Percentiles rank a stretch among this genome's conserved stretches.
These are phyloP conservation scores for Craterocephalus amniculus DNA, from an alignment of 2,797 vertebrate genomes.

Conservation along the genomic window DNA sequence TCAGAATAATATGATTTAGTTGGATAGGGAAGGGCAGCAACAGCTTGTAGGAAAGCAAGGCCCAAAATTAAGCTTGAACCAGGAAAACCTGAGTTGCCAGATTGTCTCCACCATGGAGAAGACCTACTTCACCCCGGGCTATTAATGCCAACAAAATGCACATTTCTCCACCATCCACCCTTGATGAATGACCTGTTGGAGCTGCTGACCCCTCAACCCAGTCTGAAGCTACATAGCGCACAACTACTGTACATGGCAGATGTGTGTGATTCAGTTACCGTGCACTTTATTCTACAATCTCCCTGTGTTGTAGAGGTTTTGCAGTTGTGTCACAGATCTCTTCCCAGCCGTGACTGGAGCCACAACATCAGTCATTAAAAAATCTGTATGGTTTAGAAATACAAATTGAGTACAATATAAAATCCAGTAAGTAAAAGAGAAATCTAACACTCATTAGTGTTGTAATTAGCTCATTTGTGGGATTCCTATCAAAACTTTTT, in stretches of 20 bases:
- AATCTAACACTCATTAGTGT: slow-evolving; percentile 1
- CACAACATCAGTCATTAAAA: slow-evolving; percentile 4
- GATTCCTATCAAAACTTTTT: slow-evolving; percentile 20
- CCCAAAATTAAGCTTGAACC: slow-evolving; percentile 11
- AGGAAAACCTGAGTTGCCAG: slow-evolving; percentile 43
- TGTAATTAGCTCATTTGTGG: slow-evolving; percentile 19
- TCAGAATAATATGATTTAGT: slow-evolving; percentile 57
- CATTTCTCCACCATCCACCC: slow-evolving; percentile 40
- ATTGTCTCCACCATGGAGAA: slow-evolving; percentile 54
- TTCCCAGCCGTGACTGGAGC: slow-evolving; percentile 20
- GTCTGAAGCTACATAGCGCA: slow-evolving; percentile 65
- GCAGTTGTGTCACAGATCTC: slow-evolving; percentile 39
- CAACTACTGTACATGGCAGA: slow-evolving; percentile 62
- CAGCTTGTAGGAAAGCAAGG: slow-evolving; percentile 18
- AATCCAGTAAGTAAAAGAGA: slow-evolving; percentile 15
- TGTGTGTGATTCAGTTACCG: slow-evolving; percentile 62
- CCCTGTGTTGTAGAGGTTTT: slow-evolving; percentile 44
- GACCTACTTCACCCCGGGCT: slow-evolving; percentile 65
- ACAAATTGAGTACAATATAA: slow-evolving; percentile 4
- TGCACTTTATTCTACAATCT: slow-evolving; percentile 78
- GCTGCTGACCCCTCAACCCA: slow-evolving; percentile 34
- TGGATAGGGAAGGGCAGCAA: slow-evolving; percentile 22
- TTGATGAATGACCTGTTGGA: slow-evolving; percentile 59
- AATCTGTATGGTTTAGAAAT: slow-evolving; percentile 23
- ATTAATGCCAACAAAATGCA: slow-evolving; percentile 63